phyloP scores from a whole-genome alignment of 2,888 invertebrate species.

The Chironomus tentans region DNA sequence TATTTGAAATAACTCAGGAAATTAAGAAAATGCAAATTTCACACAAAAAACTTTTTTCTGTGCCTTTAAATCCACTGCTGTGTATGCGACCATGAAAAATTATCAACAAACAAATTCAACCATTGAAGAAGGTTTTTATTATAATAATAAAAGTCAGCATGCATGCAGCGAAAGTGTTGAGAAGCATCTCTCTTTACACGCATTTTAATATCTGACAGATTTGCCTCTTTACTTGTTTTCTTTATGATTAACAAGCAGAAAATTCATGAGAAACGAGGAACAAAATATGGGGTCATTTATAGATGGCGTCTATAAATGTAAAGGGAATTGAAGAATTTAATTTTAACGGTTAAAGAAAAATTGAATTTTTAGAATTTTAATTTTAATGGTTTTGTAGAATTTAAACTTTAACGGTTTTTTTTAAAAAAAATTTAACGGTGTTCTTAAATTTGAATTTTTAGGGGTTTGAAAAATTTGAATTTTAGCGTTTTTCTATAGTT shows the following conservation, averaged over 20 bases:
- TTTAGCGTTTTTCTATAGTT: no score
- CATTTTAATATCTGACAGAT: background rate
- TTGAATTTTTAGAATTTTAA: no score
- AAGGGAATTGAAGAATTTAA: no score
- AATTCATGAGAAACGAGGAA: background rate
- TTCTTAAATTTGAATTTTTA: no score
- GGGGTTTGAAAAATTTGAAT: no score
- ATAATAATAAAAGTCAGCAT: constrained; percentile 7
- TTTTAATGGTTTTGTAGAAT: no score
- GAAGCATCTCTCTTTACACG: background rate
- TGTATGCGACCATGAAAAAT: constrained; percentile 11
- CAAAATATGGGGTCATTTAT: no score
- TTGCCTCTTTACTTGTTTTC: background rate
- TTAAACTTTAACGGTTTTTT: no score
- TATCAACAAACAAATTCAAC: background rate
- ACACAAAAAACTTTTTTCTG: background rate
- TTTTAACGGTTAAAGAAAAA: no score
- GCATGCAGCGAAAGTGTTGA: constrained; percentile 7
- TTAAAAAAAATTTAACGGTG: no score
- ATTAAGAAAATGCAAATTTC: constrained; percentile 24
- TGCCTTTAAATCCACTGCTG: background rate
- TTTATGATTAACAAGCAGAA: background rate
- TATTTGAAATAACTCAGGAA: constrained; percentile 16
- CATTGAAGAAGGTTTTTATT: background rate
- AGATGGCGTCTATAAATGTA: no score